Conservation (phyloP, 2,888 invertebrate genomes). For the Hoplodrina ambigua region DNA sequence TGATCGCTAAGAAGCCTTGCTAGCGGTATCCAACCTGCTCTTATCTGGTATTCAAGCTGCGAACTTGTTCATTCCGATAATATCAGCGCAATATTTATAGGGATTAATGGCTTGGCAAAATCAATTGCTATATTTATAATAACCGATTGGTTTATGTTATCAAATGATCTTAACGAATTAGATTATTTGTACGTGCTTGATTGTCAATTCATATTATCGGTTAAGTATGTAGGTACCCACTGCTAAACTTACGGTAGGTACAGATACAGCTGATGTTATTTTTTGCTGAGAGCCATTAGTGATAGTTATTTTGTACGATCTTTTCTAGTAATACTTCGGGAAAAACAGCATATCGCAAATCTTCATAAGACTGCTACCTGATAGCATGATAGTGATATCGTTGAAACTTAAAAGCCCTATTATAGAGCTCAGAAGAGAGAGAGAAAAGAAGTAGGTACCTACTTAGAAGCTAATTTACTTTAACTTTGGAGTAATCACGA, state of each 20-base stretch:
- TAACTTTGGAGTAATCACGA: too few species aligned
- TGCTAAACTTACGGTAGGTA: not conserved
- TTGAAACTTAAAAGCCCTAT: too few species aligned
- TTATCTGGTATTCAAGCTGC: not conserved
- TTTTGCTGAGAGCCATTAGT: not conserved
- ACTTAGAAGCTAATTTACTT: too few species aligned
- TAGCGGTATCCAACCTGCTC: not conserved
- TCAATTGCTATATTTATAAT: slow-evolving; percentile 27
- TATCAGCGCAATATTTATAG: slow-evolving; percentile 4
- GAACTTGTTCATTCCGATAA: not conserved
- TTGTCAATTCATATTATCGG: slow-evolving; percentile 69
- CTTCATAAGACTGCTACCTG: too few species aligned
- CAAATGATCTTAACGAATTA: slow-evolving; percentile 52
- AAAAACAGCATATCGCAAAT: too few species aligned
- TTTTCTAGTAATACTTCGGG: too few species aligned
- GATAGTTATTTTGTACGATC: too few species aligned
- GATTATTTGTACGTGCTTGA: slow-evolving; percentile 79
- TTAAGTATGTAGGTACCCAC: not conserved
- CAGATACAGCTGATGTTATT: slow-evolving; percentile 56
- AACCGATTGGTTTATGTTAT: slow-evolving; percentile 28
- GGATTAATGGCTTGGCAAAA: slow-evolving; percentile 16
- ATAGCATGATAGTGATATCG: too few species aligned
- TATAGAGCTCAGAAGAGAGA: too few species aligned
- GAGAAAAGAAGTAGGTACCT: too few species aligned
- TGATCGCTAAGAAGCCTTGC: too few species aligned